Percentiles rank a stretch among this genome's conserved stretches.
phyloP scores from a whole-genome alignment of 2,797 vertebrate genomes.

The Aldrovandia affinis region DNA sequence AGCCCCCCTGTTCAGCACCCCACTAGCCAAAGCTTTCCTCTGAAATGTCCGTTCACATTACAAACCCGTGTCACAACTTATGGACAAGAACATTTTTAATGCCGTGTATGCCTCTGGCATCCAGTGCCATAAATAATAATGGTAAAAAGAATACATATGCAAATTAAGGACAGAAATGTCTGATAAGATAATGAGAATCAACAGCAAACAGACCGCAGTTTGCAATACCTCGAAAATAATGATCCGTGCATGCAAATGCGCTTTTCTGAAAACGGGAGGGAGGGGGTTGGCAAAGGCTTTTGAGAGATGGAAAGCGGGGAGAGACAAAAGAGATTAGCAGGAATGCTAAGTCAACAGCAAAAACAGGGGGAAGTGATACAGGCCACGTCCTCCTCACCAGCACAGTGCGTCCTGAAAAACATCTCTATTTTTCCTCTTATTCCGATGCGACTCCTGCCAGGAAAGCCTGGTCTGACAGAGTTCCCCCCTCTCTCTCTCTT shows the following conservation, averaged over 20 bases:
- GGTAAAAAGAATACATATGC: neutral
- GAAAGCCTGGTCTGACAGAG: constrained; percentile 18
- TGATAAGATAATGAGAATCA: constrained; percentile 15
- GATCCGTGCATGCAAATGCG: neutral
- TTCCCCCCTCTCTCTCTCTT: neutral
- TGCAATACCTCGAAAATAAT: constrained; percentile 16
- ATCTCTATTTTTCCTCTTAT: neutral
- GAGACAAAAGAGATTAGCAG: constrained; percentile 6
- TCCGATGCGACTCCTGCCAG: constrained; percentile 5
- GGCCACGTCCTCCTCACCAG: neutral
- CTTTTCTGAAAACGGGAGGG: neutral
- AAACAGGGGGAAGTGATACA: neutral
- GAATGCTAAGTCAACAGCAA: constrained; percentile 5
- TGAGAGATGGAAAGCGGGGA: neutral
- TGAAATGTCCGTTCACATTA: neutral
- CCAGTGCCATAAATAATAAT: neutral
- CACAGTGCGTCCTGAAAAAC: neutral
- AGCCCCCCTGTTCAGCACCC: neutral
- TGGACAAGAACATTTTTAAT: neutral
- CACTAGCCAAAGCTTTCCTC: neutral
- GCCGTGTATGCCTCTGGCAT: neutral
- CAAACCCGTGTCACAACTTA: neutral
- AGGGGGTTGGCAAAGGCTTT: neutral
- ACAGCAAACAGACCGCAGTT: neutral
- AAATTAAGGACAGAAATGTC: neutral